Conservation (phyloP, 2,888 invertebrate species). For the Plutella xylostella region DNA sequence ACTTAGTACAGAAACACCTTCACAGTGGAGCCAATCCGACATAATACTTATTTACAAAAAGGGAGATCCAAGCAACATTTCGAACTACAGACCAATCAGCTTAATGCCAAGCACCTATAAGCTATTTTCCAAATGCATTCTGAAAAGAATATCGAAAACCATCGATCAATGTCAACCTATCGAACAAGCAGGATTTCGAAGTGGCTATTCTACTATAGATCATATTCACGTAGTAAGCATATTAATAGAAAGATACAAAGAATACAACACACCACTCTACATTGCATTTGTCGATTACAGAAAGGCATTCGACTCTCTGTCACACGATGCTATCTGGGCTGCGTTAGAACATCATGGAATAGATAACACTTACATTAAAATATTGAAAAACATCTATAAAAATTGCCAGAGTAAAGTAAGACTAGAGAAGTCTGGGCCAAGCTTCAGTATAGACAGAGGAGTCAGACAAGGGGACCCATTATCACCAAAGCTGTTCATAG, state of each 20-base stretch:
- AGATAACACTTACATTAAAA: constrained; percentile 9
- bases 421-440: constrained; percentile 9
- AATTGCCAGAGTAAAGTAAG: constrained; percentile 7
- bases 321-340: constrained; percentile 16
- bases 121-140: neutral
- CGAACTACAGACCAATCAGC: constrained; percentile 4
- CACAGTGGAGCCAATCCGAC: neutral
- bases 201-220: neutral
- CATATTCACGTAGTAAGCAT: neutral
- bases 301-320: constrained; percentile 16
- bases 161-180: neutral
- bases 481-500: constrained; percentile 11
- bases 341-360: constrained; percentile 10
- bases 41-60: neutral
- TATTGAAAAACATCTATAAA: constrained; percentile 12
- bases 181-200: neutral
- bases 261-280: neutral
- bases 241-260: neutral
- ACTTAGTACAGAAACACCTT: neutral
- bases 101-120: neutral
- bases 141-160: neutral
- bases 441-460: constrained; percentile 8
- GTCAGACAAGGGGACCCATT: constrained; percentile 10
- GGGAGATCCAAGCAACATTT: neutral
- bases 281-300: constrained; percentile 13